Percentiles rank a stretch among this genome's conserved stretches.
Conservation (phyloP, 2,113 vertebrate species). For the Hystrix cristata region DNA sequence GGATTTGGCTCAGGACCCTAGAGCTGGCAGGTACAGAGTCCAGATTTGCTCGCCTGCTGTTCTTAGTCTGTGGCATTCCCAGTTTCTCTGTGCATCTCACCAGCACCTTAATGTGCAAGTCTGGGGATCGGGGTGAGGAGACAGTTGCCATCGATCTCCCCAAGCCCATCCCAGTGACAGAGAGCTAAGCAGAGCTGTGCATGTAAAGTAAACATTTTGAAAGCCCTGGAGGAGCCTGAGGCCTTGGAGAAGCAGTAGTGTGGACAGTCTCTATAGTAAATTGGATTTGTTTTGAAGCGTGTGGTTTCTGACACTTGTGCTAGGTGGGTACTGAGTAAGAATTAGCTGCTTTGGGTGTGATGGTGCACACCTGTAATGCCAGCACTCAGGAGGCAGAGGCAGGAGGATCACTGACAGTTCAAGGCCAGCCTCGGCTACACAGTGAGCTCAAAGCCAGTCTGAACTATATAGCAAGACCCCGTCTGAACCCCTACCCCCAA, state of each 20-base stretch:
- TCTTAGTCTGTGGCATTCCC: no score
- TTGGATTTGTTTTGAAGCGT: neutral
- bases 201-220: neutral
- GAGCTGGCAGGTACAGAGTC: neutral
- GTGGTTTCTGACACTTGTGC: neutral
- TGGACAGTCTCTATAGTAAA: neutral
- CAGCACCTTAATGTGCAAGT: neutral
- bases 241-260: neutral
- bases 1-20: neutral
- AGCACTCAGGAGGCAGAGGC: no score
- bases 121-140: fast-evolving
- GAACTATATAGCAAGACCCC: no score
- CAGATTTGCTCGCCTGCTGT: fast-evolving
- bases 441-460: no score
- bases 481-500: no score
- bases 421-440: no score
- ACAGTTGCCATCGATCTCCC: neutral
- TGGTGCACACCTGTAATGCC: no score
- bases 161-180: fast-evolving
- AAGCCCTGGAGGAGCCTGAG: neutral
- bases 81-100: no score
- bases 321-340: neutral
- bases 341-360: neutral
- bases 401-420: no score
- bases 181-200: neutral